phyloP scores from a whole-genome alignment of 2,113 vertebrate genomes.

The Neolamprologus cancellatus region DNA sequence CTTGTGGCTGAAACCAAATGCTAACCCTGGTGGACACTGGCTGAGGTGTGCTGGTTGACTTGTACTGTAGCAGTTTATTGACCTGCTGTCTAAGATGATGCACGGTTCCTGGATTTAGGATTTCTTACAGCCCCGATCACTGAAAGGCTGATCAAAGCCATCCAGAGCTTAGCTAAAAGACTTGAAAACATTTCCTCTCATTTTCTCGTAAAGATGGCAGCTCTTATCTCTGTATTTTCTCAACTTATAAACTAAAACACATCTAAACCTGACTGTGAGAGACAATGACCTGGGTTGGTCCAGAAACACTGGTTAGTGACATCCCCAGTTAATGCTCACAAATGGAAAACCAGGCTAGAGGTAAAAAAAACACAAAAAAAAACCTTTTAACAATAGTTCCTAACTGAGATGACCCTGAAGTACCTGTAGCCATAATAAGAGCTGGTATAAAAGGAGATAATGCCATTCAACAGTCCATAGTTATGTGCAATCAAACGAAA shows the following conservation, averaged over 20 bases:
- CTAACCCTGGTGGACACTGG: background rate
- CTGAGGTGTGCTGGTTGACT: background rate
- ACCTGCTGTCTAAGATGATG: background rate
- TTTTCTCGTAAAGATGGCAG: background rate
- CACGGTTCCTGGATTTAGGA: background rate
- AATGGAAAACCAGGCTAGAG: background rate
- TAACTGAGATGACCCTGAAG: background rate
- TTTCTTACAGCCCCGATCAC: background rate
- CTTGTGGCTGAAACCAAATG: background rate
- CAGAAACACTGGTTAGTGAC: background rate
- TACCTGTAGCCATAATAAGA: background rate
- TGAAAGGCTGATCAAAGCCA: background rate
- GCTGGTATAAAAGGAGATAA: background rate
- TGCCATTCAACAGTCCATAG: background rate
- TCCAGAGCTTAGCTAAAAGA: background rate
- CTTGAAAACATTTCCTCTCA: background rate
- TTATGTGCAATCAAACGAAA: background rate
- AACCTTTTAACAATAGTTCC: background rate
- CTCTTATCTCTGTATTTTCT: background rate
- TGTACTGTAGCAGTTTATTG: background rate
- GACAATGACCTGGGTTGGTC: background rate
- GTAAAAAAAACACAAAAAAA: accelerated
- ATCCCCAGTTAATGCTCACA: background rate
- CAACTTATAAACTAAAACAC: background rate
- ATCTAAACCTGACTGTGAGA: background rate